Evolutionary conservation across 2,113 vertebrate species (phyloP).

Genomic region (Trichomycterus rosablanca): DNA sequence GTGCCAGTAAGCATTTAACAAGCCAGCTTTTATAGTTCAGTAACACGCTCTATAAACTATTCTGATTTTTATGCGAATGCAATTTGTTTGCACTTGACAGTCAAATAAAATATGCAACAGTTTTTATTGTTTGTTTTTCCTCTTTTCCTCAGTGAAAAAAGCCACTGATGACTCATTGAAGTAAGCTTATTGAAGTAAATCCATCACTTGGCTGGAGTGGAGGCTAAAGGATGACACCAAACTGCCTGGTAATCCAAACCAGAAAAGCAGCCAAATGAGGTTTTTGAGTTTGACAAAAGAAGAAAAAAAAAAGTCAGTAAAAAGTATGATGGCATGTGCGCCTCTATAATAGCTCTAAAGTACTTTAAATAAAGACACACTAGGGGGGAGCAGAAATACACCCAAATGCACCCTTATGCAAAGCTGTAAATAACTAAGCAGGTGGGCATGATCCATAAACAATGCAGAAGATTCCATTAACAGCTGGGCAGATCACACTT

Average conservation of each 20-base stretch:
- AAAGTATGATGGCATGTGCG: not conserved
- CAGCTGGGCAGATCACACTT: slow-evolving; percentile 35
- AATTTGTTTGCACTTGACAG: no score
- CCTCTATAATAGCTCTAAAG: not conserved
- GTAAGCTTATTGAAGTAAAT: slow-evolving; percentile 13
- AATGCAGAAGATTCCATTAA: slow-evolving; percentile 24
- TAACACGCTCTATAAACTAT: no score
- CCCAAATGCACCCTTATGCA: not conserved
- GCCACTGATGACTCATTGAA: no score
- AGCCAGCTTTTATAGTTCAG: slow-evolving; percentile 5
- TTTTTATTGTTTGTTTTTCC: no score
- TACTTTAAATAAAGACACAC: not conserved
- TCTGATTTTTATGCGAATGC: no score
- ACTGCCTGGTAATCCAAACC: not conserved
- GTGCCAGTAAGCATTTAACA: not conserved
- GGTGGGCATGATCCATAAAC: slow-evolving; percentile 31
- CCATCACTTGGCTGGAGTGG: not conserved
- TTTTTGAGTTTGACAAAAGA: not conserved
- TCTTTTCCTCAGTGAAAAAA: no score
- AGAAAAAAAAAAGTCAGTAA: not conserved
- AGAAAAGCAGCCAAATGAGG: not conserved
- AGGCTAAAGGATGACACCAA: not conserved
- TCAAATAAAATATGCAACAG: no score
- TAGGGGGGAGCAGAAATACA: no score
- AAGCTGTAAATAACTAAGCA: slow-evolving; percentile 28